Evolutionary conservation across 1,140 invertebrate species (phyloP), one percentile per base, ranked within the genome.

Genomic region (Aphelenchoides besseyi): DNA sequence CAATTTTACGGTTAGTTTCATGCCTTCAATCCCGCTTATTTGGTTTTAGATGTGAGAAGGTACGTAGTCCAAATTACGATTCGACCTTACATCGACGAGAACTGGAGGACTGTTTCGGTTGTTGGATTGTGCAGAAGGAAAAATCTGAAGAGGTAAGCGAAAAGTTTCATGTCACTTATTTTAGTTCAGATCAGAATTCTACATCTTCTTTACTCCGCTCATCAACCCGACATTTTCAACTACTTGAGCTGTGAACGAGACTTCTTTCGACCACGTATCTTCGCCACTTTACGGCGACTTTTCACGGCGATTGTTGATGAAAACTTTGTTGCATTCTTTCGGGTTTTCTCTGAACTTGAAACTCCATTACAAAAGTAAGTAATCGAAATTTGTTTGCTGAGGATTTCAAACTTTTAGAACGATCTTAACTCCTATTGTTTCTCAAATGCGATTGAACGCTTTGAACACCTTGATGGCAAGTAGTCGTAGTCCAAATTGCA

Each of bases 291-390:
- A 2, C 35, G 37, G 12, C 12, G 28, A 18, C 18, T 69, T 12
- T 66, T 57, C n/a, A 8, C 41, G 9, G 2, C 29, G 8, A 36
- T 64, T 33, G 37, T 37, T 23, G 57, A 62, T 61, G 18, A 41
- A 53, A 69, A 69, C 18, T 59, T 26, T n/a, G 37, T 69, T 23
- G n/a, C 3, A 3, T n/a, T 69, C 41, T 66, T 69, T 61, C 28
- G 54, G 26, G 2, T 16, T 18, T 26, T 69, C 28, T 33, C 28
- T 33, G 35, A 48, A 61, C 18, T 28, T 16, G 36, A 53, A 30
- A 5, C 1, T 61, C 9, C 54, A 35, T 16, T 69, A 23, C 61
- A 64, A 12, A 69, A 26, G 67, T 66, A 37, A 64, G 48, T 63
- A 32, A 0, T 36, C 23, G 18, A 8, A 2, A 37, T 63, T 9